A percentile compares a stretch with the other conserved stretches of the same genome.
These are phyloP conservation scores for Anoplolepis gracilipes DNA, from an alignment of 1,140 invertebrate genomes.

Conservation along the genomic window DNA sequence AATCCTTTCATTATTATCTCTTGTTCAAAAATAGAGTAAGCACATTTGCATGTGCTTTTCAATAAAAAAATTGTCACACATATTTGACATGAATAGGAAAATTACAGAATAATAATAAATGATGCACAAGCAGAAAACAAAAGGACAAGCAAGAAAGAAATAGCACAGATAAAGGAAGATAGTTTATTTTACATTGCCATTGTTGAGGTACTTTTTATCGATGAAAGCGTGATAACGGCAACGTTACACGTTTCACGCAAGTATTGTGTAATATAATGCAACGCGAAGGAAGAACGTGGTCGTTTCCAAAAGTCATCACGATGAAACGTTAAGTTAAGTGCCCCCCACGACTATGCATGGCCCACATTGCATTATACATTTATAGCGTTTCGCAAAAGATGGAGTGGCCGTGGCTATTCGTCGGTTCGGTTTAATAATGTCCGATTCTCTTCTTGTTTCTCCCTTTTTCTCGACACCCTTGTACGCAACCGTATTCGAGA, in stretches of 20 bases:
- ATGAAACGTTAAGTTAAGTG: slow-evolving; percentile 29
- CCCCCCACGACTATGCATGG: neutral
- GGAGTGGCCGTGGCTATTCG: neutral
- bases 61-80: neutral
- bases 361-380: slow-evolving; percentile 40
- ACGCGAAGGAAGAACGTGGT: slow-evolving; percentile 9
- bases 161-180: neutral
- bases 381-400: slow-evolving; percentile 15
- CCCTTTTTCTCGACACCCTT: neutral
- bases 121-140: too few species aligned
- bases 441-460: neutral
- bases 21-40: neutral
- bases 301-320: slow-evolving; percentile 42
- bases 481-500: slow-evolving; percentile 3
- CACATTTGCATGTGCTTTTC: neutral
- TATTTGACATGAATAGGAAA: neutral
- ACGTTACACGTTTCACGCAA: neutral
- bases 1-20: neutral
- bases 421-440: slow-evolving; percentile 31
- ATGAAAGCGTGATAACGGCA: neutral
- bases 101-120: neutral
- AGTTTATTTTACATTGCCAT: neutral
- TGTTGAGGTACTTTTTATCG: neutral
- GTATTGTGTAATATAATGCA: slow-evolving; percentile 13
- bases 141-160: too few species aligned